Percentiles rank a stretch among this genome's conserved stretches.
Conservation (phyloP, 2,888 invertebrate species). For the Hypena proboscidalis region DNA sequence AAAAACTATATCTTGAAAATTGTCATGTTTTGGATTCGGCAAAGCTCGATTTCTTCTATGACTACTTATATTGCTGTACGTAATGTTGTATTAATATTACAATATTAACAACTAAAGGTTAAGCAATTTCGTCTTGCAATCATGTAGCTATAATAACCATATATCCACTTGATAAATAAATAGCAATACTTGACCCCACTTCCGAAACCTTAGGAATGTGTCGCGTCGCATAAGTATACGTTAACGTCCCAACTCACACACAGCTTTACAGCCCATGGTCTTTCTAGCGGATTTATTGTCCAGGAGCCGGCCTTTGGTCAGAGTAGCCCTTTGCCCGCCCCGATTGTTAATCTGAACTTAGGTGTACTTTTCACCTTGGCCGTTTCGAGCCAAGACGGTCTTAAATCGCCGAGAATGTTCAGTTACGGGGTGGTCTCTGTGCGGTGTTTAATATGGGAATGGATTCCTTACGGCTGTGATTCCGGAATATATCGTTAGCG, state of each 20-base stretch:
- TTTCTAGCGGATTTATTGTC: conserved; percentile 60
- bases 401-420: conserved; percentile 60
- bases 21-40: too few species aligned
- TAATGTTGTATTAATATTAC: too few species aligned
- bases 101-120: too few species aligned
- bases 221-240: conserved; percentile 26
- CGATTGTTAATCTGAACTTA: conserved; percentile 80
- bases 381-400: conserved; percentile 55
- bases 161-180: conserved; percentile 1
- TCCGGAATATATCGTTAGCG: conserved; percentile 8
- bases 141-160: not conserved
- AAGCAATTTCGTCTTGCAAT: too few species aligned
- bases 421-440: conserved; percentile 51
- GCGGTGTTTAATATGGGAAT: conserved; percentile 18
- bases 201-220: conserved; percentile 20
- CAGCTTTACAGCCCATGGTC: conserved; percentile 36
- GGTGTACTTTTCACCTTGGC: conserved; percentile 77
- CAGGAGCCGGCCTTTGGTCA: conserved; percentile 56
- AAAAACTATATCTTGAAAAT: too few species aligned
- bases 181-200: conserved; percentile 9
- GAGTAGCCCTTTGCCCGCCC: conserved; percentile 58
- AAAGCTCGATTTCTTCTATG: too few species aligned
- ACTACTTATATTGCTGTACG: too few species aligned
- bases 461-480: conserved; percentile 24
- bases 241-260: conserved; percentile 30